A percentile compares a stretch with the other conserved stretches of the same genome.
Evolutionary conservation across 2,888 invertebrate genomes (phyloP).

Genomic region (Heliconius hortense): DNA sequence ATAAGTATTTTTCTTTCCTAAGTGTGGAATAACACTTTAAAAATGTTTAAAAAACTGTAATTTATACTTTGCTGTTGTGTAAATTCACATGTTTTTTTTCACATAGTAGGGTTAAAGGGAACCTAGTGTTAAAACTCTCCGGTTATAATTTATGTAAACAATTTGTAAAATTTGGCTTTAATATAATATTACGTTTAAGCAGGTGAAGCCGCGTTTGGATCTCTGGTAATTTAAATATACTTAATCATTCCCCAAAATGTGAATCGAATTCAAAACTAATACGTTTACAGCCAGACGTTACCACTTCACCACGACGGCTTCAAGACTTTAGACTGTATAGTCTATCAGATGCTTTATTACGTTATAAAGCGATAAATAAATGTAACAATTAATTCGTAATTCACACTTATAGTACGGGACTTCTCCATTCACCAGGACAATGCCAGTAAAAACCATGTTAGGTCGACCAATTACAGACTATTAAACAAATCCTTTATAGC

Average conservation of each 20-base stretch:
- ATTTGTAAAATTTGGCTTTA: no score
- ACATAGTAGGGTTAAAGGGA: no score
- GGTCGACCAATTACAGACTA: constrained; percentile 70
- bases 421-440: constrained; percentile 61
- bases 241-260: not conserved
- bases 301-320: not conserved
- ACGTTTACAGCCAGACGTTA: not conserved
- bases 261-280: not conserved
- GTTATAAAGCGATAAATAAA: not conserved
- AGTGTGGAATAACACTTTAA: no score
- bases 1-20: no score
- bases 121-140: not conserved
- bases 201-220: no score
- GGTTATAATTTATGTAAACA: no score
- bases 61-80: no score
- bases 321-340: not conserved
- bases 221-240: no score
- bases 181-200: no score
- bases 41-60: no score
- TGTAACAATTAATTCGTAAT: constrained; percentile 5
- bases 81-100: no score
- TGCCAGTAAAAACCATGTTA: constrained; percentile 76
- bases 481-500: constrained; percentile 73
- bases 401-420: constrained; percentile 48
- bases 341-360: no score